Percentiles rank a stretch among this genome's conserved stretches.
These are phyloP conservation scores for Drosophila phalerata DNA, from an alignment of 2,888 invertebrate genomes.

Conservation along the genomic window DNA sequence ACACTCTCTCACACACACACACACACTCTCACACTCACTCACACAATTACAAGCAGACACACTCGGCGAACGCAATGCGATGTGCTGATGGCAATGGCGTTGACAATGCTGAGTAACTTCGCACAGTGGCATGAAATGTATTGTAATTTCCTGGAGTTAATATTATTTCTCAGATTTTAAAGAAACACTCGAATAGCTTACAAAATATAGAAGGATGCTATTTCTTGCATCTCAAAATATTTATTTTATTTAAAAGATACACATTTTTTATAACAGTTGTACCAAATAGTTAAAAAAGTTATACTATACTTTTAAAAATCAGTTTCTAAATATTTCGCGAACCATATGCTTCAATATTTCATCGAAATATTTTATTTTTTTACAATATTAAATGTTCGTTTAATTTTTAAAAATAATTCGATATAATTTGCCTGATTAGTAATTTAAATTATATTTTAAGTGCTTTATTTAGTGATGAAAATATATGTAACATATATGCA, in stretches of 20 bases:
- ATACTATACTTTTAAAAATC: no score
- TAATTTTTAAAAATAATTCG: background rate
- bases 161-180: background rate
- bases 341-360: no score
- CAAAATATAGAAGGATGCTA: background rate
- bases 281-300: no score
- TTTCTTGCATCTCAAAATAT: no score
- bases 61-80: slow-evolving; percentile 15
- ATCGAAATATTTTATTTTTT: no score
- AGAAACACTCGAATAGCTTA: background rate
- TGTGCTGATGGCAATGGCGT: slow-evolving; percentile 49
- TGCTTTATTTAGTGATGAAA: background rate
- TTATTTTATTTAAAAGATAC: no score
- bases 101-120: slow-evolving; percentile 52
- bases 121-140: slow-evolving; percentile 52
- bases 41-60: slow-evolving; percentile 1
- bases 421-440: background rate
- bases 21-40: background rate
- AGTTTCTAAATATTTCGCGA: no score
- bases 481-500: background rate
- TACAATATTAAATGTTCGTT: no score
- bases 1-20: slow-evolving; percentile 8
- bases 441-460: background rate
- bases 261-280: no score
- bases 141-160: background rate